These are phyloP conservation scores for Brachionus paranguensis DNA, from an alignment of 1,140 invertebrate genomes.

Conservation along the genomic window DNA sequence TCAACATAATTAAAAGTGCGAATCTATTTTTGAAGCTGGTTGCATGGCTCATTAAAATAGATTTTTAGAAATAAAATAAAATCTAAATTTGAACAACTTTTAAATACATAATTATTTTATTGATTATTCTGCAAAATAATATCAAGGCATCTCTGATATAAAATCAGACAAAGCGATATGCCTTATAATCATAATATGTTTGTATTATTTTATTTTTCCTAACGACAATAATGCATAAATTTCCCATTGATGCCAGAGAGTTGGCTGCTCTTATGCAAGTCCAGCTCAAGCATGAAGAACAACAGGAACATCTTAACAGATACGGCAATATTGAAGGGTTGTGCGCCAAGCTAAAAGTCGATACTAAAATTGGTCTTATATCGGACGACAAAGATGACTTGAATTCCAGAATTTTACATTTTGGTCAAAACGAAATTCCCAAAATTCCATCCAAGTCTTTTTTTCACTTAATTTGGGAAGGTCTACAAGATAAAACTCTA, in stretches of 20 bases:
- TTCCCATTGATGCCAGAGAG: not conserved
- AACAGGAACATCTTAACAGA: not conserved
- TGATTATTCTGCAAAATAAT: not conserved
- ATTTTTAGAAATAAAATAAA: too few relatives aligned
- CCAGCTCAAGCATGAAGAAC: not conserved
- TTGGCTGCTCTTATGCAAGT: constrained; percentile 27
- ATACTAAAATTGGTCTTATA: constrained; percentile 61
- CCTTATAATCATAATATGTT: not conserved
- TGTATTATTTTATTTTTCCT: not conserved
- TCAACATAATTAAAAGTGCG: too few relatives aligned
- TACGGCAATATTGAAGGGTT: not conserved
- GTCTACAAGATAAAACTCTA: constrained; percentile 94
- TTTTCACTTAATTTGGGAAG: constrained; percentile 96
- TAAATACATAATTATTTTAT: not conserved
- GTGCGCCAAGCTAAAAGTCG: not conserved
- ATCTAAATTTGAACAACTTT: too few relatives aligned
- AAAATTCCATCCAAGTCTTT: constrained; percentile 98
- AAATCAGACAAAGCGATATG: not conserved
- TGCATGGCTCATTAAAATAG: too few relatives aligned
- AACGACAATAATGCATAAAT: not conserved
- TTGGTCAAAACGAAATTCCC: constrained; percentile 95
- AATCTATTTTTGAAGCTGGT: too few relatives aligned
- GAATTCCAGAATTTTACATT: constrained; percentile 82
- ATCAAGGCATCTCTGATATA: not conserved
- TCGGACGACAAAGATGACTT: constrained; percentile 79